Evolutionary conservation across 2,113 vertebrate genomes (phyloP).

Genomic region (Chloroceryle aenea): DNA sequence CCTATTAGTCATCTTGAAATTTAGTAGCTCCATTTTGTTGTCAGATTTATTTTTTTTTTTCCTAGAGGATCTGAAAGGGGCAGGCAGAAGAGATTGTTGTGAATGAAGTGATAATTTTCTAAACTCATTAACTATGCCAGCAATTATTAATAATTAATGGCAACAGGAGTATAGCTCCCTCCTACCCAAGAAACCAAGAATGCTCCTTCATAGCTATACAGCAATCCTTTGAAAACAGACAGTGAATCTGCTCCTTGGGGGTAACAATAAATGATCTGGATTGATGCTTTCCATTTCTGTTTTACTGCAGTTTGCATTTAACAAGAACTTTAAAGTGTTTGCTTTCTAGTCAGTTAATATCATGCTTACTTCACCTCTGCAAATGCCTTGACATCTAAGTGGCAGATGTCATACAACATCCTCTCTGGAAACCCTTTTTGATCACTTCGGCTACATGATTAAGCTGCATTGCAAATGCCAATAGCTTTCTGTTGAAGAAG

Average conservation of each 20-base stretch:
- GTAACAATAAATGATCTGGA: slow-evolving; percentile 12
- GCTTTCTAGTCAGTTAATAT: slow-evolving; percentile 23
- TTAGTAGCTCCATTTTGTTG: not conserved
- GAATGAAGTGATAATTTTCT: slow-evolving; percentile 27
- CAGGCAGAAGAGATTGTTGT: not conserved
- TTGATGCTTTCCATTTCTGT: slow-evolving; percentile 44
- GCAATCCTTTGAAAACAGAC: slow-evolving; percentile 13
- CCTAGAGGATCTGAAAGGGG: not conserved
- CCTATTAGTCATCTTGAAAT: not conserved
- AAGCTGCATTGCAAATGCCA: not conserved
- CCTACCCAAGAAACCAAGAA: not conserved
- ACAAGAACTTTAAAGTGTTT: slow-evolving; percentile 9
- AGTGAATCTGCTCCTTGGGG: slow-evolving; percentile 26
- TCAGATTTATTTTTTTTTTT: not conserved
- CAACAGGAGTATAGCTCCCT: not conserved
- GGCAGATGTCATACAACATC: not conserved
- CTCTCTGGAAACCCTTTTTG: not conserved
- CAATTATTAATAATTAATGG: slow-evolving; percentile 57
- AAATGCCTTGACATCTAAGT: not conserved
- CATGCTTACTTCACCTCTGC: slow-evolving; percentile 2
- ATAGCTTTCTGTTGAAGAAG: not conserved
- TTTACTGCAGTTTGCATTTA: slow-evolving; percentile 10
- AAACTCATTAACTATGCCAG: slow-evolving; percentile 45
- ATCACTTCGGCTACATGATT: not conserved
- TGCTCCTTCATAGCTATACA: slow-evolving; percentile 29